Conservation (phyloP, 37 sponge, comb jelly and placozoan species). For the Chondrilla cf. caribensis region DNA sequence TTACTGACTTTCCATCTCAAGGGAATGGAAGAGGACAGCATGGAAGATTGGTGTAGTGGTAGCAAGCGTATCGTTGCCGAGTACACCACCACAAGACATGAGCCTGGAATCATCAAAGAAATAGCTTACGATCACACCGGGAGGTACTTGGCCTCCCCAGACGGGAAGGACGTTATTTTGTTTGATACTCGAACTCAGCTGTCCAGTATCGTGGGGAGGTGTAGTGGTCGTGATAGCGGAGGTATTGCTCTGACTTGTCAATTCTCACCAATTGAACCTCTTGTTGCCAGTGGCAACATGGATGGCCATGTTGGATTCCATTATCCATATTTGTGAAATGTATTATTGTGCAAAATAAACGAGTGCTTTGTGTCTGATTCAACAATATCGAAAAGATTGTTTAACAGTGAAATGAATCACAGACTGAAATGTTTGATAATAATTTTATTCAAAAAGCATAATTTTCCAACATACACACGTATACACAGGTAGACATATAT, state of each 20-base stretch:
- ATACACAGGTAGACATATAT: no score
- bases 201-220: neutral
- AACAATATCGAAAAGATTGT: no score
- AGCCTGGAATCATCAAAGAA: constrained; percentile 17
- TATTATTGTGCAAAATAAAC: no score
- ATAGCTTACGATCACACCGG: neutral
- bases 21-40: neutral
- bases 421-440: no score
- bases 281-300: constrained; percentile 17
- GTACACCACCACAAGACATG: neutral
- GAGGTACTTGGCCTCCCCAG: constrained; percentile 1
- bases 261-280: constrained; percentile 20
- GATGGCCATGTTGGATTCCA: constrained; percentile 15
- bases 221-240: neutral
- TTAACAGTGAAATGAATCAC: no score
- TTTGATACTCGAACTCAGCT: neutral
- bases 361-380: no score
- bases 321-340: neutral
- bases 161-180: neutral
- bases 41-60: neutral
- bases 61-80: neutral
- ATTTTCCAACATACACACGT: no score
- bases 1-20: neutral
- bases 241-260: constrained; percentile 1
- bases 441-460: no score